Base-by-base conservation (phyloP, 2,888 invertebrate genomes). In the Pimpla rufipes region DNA sequence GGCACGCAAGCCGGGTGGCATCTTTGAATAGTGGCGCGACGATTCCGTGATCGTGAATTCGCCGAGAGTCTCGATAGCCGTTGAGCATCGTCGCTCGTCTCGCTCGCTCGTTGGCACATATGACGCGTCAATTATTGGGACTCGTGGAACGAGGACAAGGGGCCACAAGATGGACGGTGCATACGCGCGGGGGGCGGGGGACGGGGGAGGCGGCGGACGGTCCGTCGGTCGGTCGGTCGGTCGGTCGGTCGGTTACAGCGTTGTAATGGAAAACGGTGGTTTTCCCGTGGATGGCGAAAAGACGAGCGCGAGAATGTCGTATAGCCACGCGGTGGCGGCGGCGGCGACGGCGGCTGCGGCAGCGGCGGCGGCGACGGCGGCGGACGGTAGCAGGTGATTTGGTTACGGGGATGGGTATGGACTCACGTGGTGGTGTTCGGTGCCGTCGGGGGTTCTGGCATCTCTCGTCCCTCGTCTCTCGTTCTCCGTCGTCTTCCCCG, bases 401-500 rank as follows among this genome's bases (percentile, higher is more conserved):
- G 47, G 75, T 42, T 77, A 73, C 66, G 78, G 83, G 59, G 29
- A 47, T 59, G 81, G 73, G 64, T 23, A 76, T 85, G 87, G 86
- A 92, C 92, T 92, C 92, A 92, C 92, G 91, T 92, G 92, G 91
- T 91, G 92, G 92, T 92, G 90, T 85, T 88, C 86, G 88, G 88
- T 88, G 89, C 89, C 90, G 89, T 90, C 88, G 90, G 89, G 88
- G 90, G 88, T 88, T 88, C 88, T 89, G 88, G 90, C 90, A 90
- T 90, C 87, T 90, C 89, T 87, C 85, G 86, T 86, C 66, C 5
- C 29, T 3, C 29, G 29, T 29, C 29, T 29, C 29, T 57, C 55
- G 55, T 67, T 74, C 74, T 50, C 62, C 57, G 87, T 85, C 86
- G 88, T 86, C 86, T 84, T 85, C 81, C 82, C 79, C 81, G 76